phyloP scores from a whole-genome alignment of 2,888 invertebrate species.

The Norana najaformis region DNA sequence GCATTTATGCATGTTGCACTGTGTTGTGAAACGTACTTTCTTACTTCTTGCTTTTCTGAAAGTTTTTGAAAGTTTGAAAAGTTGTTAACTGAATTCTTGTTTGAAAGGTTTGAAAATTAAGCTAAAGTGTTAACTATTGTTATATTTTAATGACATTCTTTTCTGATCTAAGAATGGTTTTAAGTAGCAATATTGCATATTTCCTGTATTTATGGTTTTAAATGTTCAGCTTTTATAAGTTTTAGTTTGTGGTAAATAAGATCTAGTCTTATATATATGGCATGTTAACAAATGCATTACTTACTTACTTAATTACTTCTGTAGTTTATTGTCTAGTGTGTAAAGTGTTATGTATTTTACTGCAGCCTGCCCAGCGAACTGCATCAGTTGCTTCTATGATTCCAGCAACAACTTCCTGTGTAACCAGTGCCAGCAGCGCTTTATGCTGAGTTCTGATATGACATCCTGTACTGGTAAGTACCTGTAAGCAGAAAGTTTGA shows the following conservation, averaged over 20 bases:
- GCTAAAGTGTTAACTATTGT: background rate
- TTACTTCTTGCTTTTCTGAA: no score
- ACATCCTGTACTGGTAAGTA: slow-evolving; percentile 28
- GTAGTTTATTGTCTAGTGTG: background rate
- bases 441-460: slow-evolving; percentile 33
- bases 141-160: background rate
- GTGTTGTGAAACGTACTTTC: no score
- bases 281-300: no score
- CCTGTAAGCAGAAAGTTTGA: background rate
- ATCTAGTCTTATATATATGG: background rate
- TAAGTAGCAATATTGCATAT: background rate
- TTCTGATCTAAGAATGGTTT: background rate
- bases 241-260: background rate
- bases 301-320: background rate
- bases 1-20: no score
- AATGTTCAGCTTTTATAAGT: background rate
- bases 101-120: background rate
- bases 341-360: background rate
- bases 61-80: no score
- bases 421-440: slow-evolving; percentile 28
- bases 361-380: slow-evolving; percentile 33
- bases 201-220: background rate
- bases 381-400: slow-evolving; percentile 33
- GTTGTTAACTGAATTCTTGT: no score
- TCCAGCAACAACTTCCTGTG: slow-evolving; percentile 27